Base-by-base conservation (phyloP, 1,140 invertebrate genomes). In the Lasaia peninsularis region DNA sequence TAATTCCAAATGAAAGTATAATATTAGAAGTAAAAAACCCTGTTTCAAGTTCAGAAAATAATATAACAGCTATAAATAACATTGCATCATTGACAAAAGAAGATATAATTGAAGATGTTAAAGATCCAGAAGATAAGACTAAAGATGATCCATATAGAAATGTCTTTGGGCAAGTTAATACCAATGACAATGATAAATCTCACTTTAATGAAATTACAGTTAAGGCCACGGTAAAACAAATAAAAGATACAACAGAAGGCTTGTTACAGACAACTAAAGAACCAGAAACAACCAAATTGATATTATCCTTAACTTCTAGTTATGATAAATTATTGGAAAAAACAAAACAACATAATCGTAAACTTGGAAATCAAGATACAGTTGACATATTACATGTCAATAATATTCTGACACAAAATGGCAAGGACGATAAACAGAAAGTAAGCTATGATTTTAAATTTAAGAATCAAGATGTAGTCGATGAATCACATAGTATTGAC, bases 1-100 rank as follows among this genome's bases (percentile, higher is more conserved):
- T 80, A 8, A 54, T 58, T n/a, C 69, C 58, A 44, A 70, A 72
- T 55, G 76, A 75, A 35, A 80, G 75, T 52, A 56, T 71, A 49
- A 33, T 65, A 48, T 59, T 72, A 9, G 66, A 75, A 65, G 55
- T 77, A 34, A 77, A 61, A 64, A 62, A 66, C 48, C 67, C 78
- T 34, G 12, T 51, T 3, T 8, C 24, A 20, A 0, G 10, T 5
- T 16, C 2, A 5, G 9, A 11, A 11, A 44, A n/a, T n/a, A 11
- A 16, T n/a, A n/a, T n/a, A 44, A 18, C 20, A 8, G 4, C 11
- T 44, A 4, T 18, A 44, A 44, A 44, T n/a, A 40, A 40, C 14
- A 18, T 44, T 20, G 40, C 16, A 11, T 20, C 44, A 6, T 11
- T 20, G 11, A 48, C 0, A 20, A 48, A n/a, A 11, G 7, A 48